Evolutionary conservation across 2,113 vertebrate species (phyloP), one percentile per base, ranked within the genome.

Genomic region (Anthoscopus minutus): DNA sequence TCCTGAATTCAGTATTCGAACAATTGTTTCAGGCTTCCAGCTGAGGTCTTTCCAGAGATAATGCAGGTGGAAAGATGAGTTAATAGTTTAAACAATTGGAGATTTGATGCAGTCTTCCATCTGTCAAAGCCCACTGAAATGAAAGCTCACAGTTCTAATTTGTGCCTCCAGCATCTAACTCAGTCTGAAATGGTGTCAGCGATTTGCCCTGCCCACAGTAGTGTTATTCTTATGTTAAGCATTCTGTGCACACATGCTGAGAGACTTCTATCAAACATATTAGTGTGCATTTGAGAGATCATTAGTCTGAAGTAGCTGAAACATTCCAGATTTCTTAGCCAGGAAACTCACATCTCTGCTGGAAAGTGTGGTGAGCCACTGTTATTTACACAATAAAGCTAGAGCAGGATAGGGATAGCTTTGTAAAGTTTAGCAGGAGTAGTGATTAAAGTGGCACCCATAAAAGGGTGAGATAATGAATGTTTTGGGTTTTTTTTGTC

Each of bases 221-320:
- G 95, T 94, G 96, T 96, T 90, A 98, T 99, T 98, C 98, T 98
- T 97, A 98, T 98, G 98, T 91, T 98, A 98, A 98, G 97, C 97
- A 96, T 98, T 97, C 93, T 95, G 96, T 97, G 97, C 97, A 96
- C 94, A 97, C 98, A 97, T 81, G 96, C 97, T 97, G 96, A 54
- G 98, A 96, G 89, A 97, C 25, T 97, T 95, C 96, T 97, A 97
- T 97, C 97, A 96, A 96, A 98, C 97, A 95, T 97, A 97, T 98
- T 97, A 98, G 96, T 94, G 96, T 95, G 96, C 94, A 96, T 97
- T 96, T 79, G 94, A 96, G 91, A 95, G 98, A 98, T 98, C 97
- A 97, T 98, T 98, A 98, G 98, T 95, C 97, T 97, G 97, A 95
- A 96, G 91, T 96, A 98, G 96, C 95, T 96, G 89, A 81, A 94